A percentile compares a stretch with the other conserved stretches of the same genome.
Evolutionary conservation across 2,888 invertebrate genomes (phyloP).

Genomic region (Cremastobaeus sp.): DNA sequence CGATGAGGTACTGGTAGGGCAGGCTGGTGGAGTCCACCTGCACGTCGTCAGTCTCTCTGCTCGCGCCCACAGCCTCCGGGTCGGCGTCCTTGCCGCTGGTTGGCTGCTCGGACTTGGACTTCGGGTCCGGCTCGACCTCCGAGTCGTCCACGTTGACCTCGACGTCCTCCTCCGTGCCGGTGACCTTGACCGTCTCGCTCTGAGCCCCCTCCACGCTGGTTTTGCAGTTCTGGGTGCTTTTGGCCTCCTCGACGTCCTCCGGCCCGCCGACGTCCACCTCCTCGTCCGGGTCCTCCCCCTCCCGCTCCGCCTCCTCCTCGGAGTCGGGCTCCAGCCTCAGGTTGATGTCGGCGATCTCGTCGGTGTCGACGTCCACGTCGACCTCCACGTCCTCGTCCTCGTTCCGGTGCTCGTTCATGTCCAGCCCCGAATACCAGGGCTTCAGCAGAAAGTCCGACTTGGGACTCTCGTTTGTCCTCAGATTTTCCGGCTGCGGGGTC

Average conservation of each 20-base stretch:
- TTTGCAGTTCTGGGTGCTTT: neutral
- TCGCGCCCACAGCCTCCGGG: neutral
- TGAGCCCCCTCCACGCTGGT: neutral
- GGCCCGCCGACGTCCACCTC: conserved; percentile 2
- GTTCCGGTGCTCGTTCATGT: neutral
- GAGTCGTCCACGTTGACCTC: conserved; percentile 20
- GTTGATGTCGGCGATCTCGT: conserved; percentile 1
- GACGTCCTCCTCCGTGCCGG: neutral
- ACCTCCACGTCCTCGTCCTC: neutral
- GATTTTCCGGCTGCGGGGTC: neutral
- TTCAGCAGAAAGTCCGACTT: neutral
- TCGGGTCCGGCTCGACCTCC: neutral
- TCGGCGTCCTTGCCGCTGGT: neutral
- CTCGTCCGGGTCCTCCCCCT: neutral
- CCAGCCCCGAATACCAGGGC: neutral
- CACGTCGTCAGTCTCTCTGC: conserved; percentile 50
- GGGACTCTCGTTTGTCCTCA: neutral
- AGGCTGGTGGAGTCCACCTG: conserved; percentile 65
- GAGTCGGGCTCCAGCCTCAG: conserved; percentile 2
- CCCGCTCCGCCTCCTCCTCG: neutral
- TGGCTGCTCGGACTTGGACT: neutral
- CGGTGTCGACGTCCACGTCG: conserved; percentile 2
- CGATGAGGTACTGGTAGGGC: conserved; percentile 73
- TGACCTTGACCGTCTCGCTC: neutral
- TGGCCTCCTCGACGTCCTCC: neutral